Evolutionary conservation across 2,113 vertebrate species (phyloP), one percentile per base, ranked within the genome.

Genomic region (Phasianus colchicus): DNA sequence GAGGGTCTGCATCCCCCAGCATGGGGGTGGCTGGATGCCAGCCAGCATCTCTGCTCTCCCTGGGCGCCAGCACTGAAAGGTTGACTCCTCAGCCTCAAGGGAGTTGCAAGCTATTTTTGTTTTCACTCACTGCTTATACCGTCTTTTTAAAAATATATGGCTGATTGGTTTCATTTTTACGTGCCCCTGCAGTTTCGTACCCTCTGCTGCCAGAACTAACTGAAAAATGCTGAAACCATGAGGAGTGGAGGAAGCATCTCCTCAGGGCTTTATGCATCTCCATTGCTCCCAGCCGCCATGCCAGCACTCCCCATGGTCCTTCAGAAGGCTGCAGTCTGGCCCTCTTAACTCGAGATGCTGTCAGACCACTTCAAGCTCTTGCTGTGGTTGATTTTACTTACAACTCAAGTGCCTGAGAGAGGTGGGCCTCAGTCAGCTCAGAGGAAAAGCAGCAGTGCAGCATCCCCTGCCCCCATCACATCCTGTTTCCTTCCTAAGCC

Each of bases 151-250:
- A 93, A 88, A 64, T 57, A 38, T 27, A 75, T 43, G 60, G 81
- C 66, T 90, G 32, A 88, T 86, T 63, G 32, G 93, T 96, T 96
- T 96, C 95, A 74, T 47, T 95, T 91, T 94, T 86, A 52, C 50
- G 38, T 43, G 40, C 80, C 71, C 91, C 71, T 83, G 32, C 38
- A 69, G 88, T 93, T 96, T 96, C 88, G 45, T 16, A 77, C 21
- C 19, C 29, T 48, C 88, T 92, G 55, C 4, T 88, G 90, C 72
- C 86, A 80, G 71, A 83, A 13, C 20, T 73, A 85, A 80, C 82
- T 64, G 90, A 89, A 92, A 89, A 83, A 70, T n/a, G 71, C 64
- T 57, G 42, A 80, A 91, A 88, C 40, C 42, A 60, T 65, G 58
- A 86, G 45, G 42, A 71, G 50, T 76, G 64, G 22, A 64, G 64